Evolutionary conservation across 2,113 vertebrate genomes (phyloP).

Genomic region (Chaetodon auriga): DNA sequence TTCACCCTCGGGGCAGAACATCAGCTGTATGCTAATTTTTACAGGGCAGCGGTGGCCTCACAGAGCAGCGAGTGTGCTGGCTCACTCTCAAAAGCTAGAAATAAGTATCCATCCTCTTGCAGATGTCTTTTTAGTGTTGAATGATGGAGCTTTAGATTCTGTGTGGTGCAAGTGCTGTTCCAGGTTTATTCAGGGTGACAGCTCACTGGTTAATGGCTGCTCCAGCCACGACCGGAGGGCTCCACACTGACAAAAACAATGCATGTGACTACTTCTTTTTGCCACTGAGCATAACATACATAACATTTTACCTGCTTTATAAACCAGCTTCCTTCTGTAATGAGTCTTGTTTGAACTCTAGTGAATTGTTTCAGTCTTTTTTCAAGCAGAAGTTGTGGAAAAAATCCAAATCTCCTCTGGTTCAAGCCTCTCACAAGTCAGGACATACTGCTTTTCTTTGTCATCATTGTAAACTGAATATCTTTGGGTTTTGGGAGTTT

Average conservation of each 20-base stretch:
- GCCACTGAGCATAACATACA: neutral
- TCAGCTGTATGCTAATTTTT: constrained; percentile 86
- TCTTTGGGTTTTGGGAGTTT: neutral
- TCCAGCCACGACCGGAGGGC: constrained; percentile 33
- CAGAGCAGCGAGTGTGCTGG: constrained; percentile 54
- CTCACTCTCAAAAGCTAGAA: constrained; percentile 43
- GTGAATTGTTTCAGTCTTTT: neutral
- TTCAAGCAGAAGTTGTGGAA: neutral
- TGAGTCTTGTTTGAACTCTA: neutral
- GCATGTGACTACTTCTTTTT: neutral
- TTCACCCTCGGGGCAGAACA: constrained; percentile 65
- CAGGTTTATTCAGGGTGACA: constrained; percentile 31
- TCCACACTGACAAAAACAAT: neutral
- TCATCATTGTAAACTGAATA: neutral
- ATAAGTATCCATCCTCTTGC: constrained; percentile 38
- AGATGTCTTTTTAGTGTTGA: constrained; percentile 48
- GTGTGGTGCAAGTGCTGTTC: neutral
- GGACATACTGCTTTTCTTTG: neutral
- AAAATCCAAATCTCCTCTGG: neutral
- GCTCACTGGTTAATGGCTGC: neutral
- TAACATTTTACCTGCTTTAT: too few species aligned
- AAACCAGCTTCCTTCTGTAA: neutral
- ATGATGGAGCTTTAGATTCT: constrained; percentile 13
- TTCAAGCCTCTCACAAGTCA: neutral
- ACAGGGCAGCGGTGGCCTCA: constrained; percentile 45